phyloP scores from a whole-genome alignment of 2,888 invertebrate species.

The Xestia c-nigrum region DNA sequence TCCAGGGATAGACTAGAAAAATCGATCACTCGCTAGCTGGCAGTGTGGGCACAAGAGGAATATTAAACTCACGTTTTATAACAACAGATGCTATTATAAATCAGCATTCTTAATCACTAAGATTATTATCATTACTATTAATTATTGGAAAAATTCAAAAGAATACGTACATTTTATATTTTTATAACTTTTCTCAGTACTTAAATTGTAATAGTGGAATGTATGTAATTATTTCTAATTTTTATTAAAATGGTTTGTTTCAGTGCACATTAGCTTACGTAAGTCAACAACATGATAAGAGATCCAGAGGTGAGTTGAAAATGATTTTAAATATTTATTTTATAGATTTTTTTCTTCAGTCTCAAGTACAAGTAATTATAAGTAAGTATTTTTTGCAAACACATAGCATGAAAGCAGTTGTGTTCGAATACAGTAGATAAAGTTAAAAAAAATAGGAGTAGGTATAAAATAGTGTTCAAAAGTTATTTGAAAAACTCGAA shows the following conservation, averaged over 20 bases:
- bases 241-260: slow-evolving; percentile 42
- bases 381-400: neutral
- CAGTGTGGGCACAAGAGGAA: neutral
- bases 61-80: neutral
- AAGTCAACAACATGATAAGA: slow-evolving; percentile 38
- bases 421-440: neutral
- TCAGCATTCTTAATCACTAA: neutral
- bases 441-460: neutral
- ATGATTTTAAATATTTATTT: neutral
- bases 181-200: neutral
- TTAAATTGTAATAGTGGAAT: neutral
- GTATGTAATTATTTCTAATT: neutral
- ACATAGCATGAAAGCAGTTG: neutral
- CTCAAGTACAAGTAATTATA: neutral
- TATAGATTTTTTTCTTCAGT: neutral
- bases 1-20: too few species aligned
- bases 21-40: too few species aligned
- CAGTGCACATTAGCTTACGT: slow-evolving; percentile 15
- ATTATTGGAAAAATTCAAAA: neutral
- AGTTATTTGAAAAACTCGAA: neutral
- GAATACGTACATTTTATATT: neutral
- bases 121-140: neutral
- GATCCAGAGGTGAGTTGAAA: slow-evolving; percentile 51
- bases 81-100: neutral
- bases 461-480: neutral